Conservation (phyloP, 2,888 invertebrate genomes). For the Sinohyriopsis cumingii region DNA sequence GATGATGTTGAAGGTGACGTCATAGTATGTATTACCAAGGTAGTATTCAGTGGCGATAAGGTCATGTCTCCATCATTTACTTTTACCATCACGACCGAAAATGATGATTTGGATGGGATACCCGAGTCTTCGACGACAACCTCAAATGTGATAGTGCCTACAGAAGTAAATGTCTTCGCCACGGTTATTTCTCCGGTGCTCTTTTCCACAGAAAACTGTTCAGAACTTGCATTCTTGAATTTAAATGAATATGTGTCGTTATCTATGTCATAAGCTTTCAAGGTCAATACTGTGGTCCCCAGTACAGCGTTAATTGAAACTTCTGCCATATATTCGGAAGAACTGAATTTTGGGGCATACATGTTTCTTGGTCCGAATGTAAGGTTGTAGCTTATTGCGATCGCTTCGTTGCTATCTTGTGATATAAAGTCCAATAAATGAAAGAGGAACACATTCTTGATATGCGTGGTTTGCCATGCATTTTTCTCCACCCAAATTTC, state of each 20-base stretch:
- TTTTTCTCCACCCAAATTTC: slow-evolving; percentile 25
- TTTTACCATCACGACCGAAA: slow-evolving; percentile 6
- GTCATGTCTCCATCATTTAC: not conserved
- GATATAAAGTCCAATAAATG: slow-evolving; percentile 26
- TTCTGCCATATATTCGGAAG: not conserved
- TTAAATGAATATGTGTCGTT: slow-evolving; percentile 7
- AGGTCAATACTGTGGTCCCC: slow-evolving; percentile 2
- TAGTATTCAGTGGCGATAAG: not conserved
- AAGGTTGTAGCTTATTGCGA: slow-evolving; percentile 11
- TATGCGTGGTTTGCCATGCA: slow-evolving; percentile 34
- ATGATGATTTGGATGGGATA: slow-evolving; percentile 13
- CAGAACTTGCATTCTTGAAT: not conserved
- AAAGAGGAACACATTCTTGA: slow-evolving; percentile 20
- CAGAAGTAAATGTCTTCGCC: not conserved
- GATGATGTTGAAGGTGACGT: no score
- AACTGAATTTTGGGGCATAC: slow-evolving; percentile 22
- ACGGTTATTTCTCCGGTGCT: slow-evolving; percentile 6
- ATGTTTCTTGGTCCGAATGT: slow-evolving; percentile 25
- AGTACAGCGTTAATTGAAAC: not conserved
- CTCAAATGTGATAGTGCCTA: slow-evolving; percentile 1
- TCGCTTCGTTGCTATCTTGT: not conserved
- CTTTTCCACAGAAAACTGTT: slow-evolving; percentile 4
- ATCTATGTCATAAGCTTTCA: slow-evolving; percentile 18
- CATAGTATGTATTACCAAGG: no score
- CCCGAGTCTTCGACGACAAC: slow-evolving; percentile 15